Percentiles rank a stretch among this genome's conserved stretches.
Evolutionary conservation across 2,888 invertebrate genomes (phyloP).

Genomic region (Eristalis intricaria): DNA sequence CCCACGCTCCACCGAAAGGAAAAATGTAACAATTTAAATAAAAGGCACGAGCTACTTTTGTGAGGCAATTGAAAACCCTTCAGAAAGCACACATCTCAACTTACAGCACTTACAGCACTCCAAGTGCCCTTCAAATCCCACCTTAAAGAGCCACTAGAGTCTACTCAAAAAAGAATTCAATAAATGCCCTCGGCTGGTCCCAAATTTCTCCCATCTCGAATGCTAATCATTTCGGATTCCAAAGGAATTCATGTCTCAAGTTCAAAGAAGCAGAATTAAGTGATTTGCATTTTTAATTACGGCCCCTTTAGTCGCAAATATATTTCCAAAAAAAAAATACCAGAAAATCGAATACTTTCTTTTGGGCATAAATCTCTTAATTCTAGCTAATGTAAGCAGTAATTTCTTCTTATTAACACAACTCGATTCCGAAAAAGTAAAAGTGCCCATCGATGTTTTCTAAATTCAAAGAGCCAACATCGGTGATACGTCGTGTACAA

Average conservation of each 20-base stretch:
- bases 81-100: background rate
- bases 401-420: conserved; percentile 30
- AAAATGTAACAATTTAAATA: too few relatives aligned
- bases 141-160: background rate
- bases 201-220: background rate
- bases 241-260: background rate
- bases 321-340: background rate
- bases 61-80: too few relatives aligned
- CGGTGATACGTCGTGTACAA: background rate
- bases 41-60: too few relatives aligned
- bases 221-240: background rate
- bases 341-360: conserved; percentile 33
- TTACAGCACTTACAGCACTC: background rate
- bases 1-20: too few relatives aligned
- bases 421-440: conserved; percentile 36
- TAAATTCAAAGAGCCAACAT: conserved; percentile 23
- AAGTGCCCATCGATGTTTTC: conserved; percentile 34
- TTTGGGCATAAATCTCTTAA: conserved; percentile 6
- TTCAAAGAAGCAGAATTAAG: background rate
- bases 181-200: background rate
- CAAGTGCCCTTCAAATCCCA: background rate
- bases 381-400: conserved; percentile 33
- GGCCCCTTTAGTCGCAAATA: background rate
- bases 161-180: background rate
- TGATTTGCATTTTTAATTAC: background rate